Evolutionary conservation across 2,888 invertebrate genomes (phyloP), one percentile per base, ranked within the genome.

Genomic region (Caenorhabditis sp.): DNA sequence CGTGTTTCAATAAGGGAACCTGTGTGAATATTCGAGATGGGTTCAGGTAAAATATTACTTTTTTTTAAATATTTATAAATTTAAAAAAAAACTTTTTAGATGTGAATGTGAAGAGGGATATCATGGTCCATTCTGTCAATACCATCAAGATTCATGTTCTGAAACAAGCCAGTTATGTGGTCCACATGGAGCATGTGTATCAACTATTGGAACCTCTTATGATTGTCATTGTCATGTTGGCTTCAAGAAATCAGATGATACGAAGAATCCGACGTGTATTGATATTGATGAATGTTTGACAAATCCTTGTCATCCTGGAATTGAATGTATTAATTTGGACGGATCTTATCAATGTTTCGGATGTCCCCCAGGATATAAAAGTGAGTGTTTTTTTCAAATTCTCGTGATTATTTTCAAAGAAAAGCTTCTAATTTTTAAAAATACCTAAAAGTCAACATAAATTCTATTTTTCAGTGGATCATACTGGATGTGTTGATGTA

Each of bases 281-380:
- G 97, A 97, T 88, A 91, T 96, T 1, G 58, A 90, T 67, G 85
- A 85, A 65, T 87, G 87, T 64, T 59, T 64, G 10, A 61, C 73
- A 8, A 79, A 80, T 58, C 87, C 86, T 1, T 87, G 87, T 59
- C 84, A 84, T 75, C 84, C 84, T 7, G 86, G 82, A 59, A 94
- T 94, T 0, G 90, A 90, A n/a, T 97, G 97, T 88, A 91, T 94
- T 63, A 97, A 97, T 88, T 89, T 93, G 1, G 95, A 93, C 0
- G 97, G 97, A 1, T 92, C 93, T 3, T 97, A 94, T 89, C 90
- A 91, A 69, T 97, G 97, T 88, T 94, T 93, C 0, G 90, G 91
- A n/a, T 97, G 97, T 89, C 95, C 95, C 0, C 84, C 90, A 80
- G 93, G 92, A 91, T 88, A 78, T 69, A 78, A 75, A 69, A 76